A percentile compares a stretch with the other conserved stretches of the same genome.
Evolutionary conservation across 2,888 invertebrate genomes (phyloP).

Genomic region (Epinotia brunnichana): DNA sequence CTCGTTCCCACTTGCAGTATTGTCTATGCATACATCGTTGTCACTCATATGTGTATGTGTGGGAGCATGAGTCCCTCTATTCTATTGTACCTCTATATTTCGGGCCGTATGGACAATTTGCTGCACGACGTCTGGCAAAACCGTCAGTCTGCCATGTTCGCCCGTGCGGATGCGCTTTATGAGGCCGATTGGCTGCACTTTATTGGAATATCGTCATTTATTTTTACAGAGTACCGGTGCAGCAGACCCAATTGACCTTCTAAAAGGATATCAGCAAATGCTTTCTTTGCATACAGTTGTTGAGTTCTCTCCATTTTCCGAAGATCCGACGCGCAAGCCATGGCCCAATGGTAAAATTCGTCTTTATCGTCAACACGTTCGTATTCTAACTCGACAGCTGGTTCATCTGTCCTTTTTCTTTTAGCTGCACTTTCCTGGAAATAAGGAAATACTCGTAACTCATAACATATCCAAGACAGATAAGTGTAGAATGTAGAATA

Average conservation of each 20-base stretch:
- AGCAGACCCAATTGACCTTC: constrained; percentile 45
- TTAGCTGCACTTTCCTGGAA: not conserved
- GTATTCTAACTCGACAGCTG: not conserved
- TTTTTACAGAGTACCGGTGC: constrained; percentile 42
- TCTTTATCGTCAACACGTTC: not conserved
- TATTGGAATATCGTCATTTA: constrained; percentile 35
- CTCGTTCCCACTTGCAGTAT: no score
- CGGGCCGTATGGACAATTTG: no score
- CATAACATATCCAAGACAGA: no score
- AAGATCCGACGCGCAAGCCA: constrained; percentile 46
- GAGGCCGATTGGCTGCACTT: not conserved
- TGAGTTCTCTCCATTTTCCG: constrained; percentile 46
- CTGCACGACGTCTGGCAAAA: no score
- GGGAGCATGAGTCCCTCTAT: no score
- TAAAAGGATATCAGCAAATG: constrained; percentile 47
- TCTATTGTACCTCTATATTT: no score
- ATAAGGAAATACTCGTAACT: not conserved
- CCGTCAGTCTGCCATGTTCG: no score
- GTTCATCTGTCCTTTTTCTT: not conserved
- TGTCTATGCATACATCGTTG: no score
- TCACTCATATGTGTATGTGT: no score
- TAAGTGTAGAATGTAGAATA: not conserved
- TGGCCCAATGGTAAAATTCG: constrained; percentile 42
- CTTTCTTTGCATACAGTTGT: constrained; percentile 48
- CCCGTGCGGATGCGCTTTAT: no score